Conservation (phyloP, 2,888 invertebrate genomes). For the Drosophila robusta region DNA sequence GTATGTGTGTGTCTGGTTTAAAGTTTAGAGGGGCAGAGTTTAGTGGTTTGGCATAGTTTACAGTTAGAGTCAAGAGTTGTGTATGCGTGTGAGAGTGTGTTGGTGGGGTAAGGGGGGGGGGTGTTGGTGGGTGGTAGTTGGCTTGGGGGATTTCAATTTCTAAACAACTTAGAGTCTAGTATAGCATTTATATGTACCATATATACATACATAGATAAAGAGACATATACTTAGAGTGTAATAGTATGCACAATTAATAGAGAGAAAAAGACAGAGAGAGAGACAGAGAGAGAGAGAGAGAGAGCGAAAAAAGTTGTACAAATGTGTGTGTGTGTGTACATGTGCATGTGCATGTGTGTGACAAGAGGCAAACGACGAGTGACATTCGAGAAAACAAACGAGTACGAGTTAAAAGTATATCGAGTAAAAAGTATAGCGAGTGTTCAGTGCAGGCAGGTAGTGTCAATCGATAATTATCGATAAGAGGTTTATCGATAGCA, state of each 20-base stretch:
- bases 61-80: slow-evolving; percentile 41
- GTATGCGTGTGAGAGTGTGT: slow-evolving; percentile 11
- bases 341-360: slow-evolving; percentile 2
- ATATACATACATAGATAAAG: slow-evolving; percentile 42
- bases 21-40: slow-evolving; percentile 43
- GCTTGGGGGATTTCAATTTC: slow-evolving; percentile 22
- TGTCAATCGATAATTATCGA: slow-evolving; percentile 17
- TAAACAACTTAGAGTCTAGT: slow-evolving; percentile 63
- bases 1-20: slow-evolving; percentile 14
- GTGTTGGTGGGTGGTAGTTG: neutral
- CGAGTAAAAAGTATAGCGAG: slow-evolving; percentile 16
- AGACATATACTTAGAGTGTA: slow-evolving; percentile 47
- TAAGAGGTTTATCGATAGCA: slow-evolving; percentile 29
- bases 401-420: slow-evolving; percentile 19
- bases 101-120: slow-evolving; percentile 12
- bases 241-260: slow-evolving; percentile 36
- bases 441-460: slow-evolving; percentile 10
- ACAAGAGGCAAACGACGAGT: slow-evolving; percentile 35
- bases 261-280: slow-evolving; percentile 6
- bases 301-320: slow-evolving; percentile 23
- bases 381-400: slow-evolving; percentile 29
- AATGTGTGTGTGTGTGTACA: slow-evolving; percentile 19
- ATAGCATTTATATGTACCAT: slow-evolving; percentile 38
- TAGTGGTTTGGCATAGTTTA: slow-evolving; percentile 46
- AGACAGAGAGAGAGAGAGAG: slow-evolving; percentile 4